Base-by-base conservation (phyloP, 2,797 vertebrate species). In the Podarcis siculus region DNA sequence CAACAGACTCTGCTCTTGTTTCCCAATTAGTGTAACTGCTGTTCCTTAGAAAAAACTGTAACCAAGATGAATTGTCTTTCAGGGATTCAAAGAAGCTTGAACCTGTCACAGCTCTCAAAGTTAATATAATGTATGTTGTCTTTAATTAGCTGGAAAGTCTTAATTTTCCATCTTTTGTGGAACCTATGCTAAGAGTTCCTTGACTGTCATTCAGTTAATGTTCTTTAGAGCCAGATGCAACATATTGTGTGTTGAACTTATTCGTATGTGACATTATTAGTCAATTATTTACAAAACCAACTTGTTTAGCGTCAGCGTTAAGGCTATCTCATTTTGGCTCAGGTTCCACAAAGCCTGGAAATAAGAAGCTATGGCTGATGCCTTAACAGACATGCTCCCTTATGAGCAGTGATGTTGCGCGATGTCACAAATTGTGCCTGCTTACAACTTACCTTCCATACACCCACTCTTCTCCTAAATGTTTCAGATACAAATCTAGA, bases 61-160 rank as follows among this genome's bases (percentile, higher is more conserved):
- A 13, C 15, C 77, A 81, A 80, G 89, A 91, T 91, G 84, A 88
- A 87, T 64, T 85, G 9, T 88, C 82, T 55, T 91, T 88, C 42
- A 37, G 84, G 21, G 32, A 25, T 89, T 88, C 75, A 86, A 93
- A 89, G 90, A 75, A 61, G 66, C 58, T 83, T 87, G 78, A 86
- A 91, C 15, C 90, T 92, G 27, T 58, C 82, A 91, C 32, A 86
- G 55, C 19, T 72, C 0, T 73, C 79, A 85, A 84, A 49, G 76
- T 75, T 19, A 64, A 27, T 76, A 90, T 81, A 83, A 42, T 55
- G 67, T 78, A 71, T 82, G 55, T 17, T 91, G 12, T 5, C 72
- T 84, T 89, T 88, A 77, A 71, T 82, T 66, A 89, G 78, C 2
- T 76, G 3, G 69, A 82, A 82, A 83, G 25, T 49, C 83, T 15